Evolutionary conservation across 1,140 invertebrate genomes (phyloP), one percentile per base, ranked within the genome.

Genomic region (Diorhabda elongata): DNA sequence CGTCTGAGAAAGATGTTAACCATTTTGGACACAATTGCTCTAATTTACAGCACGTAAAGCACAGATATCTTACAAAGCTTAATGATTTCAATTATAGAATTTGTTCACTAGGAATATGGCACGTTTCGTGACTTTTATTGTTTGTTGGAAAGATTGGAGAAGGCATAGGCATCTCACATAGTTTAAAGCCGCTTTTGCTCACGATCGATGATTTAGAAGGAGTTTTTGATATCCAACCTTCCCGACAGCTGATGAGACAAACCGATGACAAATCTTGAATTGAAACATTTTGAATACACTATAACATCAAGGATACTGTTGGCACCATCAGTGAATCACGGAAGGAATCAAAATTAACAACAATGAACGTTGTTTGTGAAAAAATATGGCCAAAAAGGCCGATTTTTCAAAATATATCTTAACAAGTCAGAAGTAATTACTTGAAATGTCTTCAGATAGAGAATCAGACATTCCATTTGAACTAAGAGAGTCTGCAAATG

Each of bases 331-430:
- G 11, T 59, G 58, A 59, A 59, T 59, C 58, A 42, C 11, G 58
- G 58, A 59, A 59, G 58, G 58, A 59, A 59, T 8, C 2, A 11
- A 59, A 59, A 59, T 59, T 59, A 59, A 5, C 58, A 59, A 59
- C 58, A 11, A 59, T 59, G 58, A 59, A 59, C 58, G 5, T 7
- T 59, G 58, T 59, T 59, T 59, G 58, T 5, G 11, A 59, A 59
- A 11, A 59, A 26, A 26, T 26, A 26, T 26, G 26, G 26, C 26
- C 26, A 26, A 26, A 26, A 26, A 26, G 26, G 26, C 26, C 26
- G 26, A 26, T 26, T 26, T 26, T 26, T 26, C 26, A 26, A 26
- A 26, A 26, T 26, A 26, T 1, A 26, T 26, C 26, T 1, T 26
- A 26, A 26, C 26, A 26, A 26, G 26, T 26, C 26, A 26, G 26